phyloP scores from a whole-genome alignment of 2,797 vertebrate genomes.

The Sebastes taczanowskii region DNA sequence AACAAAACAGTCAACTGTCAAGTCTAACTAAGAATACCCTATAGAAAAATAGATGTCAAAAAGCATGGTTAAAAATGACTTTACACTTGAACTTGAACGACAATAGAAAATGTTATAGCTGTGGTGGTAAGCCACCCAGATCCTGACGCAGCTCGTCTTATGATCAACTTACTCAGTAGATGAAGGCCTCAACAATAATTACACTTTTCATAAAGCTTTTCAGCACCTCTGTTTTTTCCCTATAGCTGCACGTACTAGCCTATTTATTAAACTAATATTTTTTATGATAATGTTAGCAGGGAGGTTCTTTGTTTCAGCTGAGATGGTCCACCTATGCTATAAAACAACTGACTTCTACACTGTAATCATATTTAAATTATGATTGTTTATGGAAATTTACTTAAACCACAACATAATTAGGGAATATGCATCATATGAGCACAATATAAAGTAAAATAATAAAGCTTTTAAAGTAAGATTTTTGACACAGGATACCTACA shows the following conservation, averaged over 20 bases:
- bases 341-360: background rate
- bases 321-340: background rate
- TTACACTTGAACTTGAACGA: background rate
- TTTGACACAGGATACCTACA: background rate
- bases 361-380: background rate
- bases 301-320: background rate
- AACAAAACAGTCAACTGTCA: background rate
- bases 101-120: background rate
- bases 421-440: background rate
- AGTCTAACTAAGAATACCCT: background rate
- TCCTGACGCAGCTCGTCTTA: background rate
- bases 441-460: background rate
- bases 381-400: background rate
- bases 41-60: background rate
- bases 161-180: background rate
- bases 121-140: background rate
- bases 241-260: background rate
- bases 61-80: background rate
- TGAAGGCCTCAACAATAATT: background rate
- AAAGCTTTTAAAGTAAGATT: background rate
- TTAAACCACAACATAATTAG: background rate
- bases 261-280: background rate
- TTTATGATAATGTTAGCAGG: background rate
- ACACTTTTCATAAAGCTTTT: background rate
- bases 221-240: background rate